Conservation (phyloP, 64 coral and sea anemone species). For the Montipora sp. region DNA sequence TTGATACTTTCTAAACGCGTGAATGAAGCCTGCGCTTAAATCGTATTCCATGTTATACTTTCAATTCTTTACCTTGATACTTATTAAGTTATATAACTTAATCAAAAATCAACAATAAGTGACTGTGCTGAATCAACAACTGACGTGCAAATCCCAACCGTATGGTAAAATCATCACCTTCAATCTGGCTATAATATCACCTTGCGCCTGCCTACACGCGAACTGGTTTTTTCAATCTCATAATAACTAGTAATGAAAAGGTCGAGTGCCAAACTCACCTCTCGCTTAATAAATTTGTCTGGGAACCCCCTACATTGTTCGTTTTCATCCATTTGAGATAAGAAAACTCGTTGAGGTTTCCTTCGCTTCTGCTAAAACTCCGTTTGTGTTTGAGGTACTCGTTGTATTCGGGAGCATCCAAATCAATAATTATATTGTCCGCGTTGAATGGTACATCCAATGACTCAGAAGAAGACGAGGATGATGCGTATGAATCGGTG, state of each 20-base stretch:
- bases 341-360: constrained; percentile 12
- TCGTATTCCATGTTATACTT: too few relatives aligned
- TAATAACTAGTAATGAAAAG: neutral
- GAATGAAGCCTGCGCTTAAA: neutral
- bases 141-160: neutral
- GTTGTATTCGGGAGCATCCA: constrained; percentile 19
- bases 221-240: neutral
- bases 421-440: constrained; percentile 14
- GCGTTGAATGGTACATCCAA: neutral
- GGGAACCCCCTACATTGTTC: neutral
- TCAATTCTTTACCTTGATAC: too few relatives aligned
- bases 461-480: neutral
- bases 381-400: constrained; percentile 23
- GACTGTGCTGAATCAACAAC: neutral
- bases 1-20: neutral
- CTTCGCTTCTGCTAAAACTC: constrained; percentile 26
- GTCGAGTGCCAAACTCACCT: neutral
- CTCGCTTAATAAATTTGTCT: neutral
- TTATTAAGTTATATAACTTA: neutral
- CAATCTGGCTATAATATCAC: neutral
- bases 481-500: neutral
- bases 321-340: constrained; percentile 24
- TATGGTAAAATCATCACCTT: neutral
- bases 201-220: neutral
- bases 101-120: neutral